A percentile compares a stretch with the other conserved stretches of the same genome.
phyloP scores from a whole-genome alignment of 2,888 invertebrate species.

The Calephelis perditalis region DNA sequence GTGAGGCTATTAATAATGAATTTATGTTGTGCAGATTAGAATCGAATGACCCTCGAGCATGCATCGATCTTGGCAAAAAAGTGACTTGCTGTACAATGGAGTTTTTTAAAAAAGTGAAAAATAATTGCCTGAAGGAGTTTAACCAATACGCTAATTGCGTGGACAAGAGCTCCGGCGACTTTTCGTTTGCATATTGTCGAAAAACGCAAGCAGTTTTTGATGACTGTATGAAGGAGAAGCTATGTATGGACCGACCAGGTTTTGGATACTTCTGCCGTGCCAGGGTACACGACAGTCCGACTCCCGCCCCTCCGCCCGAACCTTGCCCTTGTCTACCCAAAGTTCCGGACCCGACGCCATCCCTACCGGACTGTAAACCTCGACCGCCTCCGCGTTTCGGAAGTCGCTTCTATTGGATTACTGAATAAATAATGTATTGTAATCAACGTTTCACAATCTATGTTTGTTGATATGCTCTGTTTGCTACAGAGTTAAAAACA shows the following conservation, averaged over 20 bases:
- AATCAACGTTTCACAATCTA: too few species aligned
- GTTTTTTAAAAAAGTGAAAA: slow-evolving; percentile 90
- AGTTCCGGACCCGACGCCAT: slow-evolving; percentile 82
- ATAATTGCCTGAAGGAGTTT: slow-evolving; percentile 88
- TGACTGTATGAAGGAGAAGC: slow-evolving; percentile 87
- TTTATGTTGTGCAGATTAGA: slow-evolving; percentile 94
- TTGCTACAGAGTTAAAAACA: neutral
- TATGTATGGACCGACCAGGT: slow-evolving; percentile 85
- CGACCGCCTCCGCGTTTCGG: slow-evolving; percentile 80
- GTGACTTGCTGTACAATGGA: slow-evolving; percentile 92
- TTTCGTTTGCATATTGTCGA: slow-evolving; percentile 83
- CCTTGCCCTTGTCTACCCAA: slow-evolving; percentile 70
- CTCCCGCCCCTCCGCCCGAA: slow-evolving; percentile 76
- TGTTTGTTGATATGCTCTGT: too few species aligned
- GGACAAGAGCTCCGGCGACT: slow-evolving; percentile 86
- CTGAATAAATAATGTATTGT: slow-evolving; percentile 35
- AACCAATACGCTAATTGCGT: slow-evolving; percentile 85
- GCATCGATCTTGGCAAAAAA: slow-evolving; percentile 89
- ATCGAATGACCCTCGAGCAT: slow-evolving; percentile 88
- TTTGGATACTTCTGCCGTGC: slow-evolving; percentile 90
- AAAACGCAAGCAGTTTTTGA: slow-evolving; percentile 91
- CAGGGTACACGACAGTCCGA: slow-evolving; percentile 77
- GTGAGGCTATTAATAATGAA: slow-evolving; percentile 94
- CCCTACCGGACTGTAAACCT: slow-evolving; percentile 79
- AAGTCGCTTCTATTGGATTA: slow-evolving; percentile 76